Evolutionary conservation across 1,140 invertebrate species (phyloP), one percentile per base, ranked within the genome.

Genomic region (Stegodyphus mimosarum): DNA sequence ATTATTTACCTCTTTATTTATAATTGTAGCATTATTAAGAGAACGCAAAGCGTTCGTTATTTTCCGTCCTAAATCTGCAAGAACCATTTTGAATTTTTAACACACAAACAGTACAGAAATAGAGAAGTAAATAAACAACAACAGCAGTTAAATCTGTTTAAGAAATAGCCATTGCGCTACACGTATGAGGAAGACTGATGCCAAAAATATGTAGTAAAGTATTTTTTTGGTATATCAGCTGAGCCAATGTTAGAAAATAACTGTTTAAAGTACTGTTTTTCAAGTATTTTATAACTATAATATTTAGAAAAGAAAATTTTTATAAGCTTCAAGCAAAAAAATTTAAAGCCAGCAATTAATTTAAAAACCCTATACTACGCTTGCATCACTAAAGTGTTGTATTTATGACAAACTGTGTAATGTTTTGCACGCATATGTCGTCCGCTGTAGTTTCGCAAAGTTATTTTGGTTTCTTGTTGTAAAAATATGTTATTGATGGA

Each of bases 41-140:
- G 97, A 99, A 89, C 98, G 95, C 90, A 99, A 92, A 71, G 99
- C 99, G 89, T 96, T 96, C 88, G 98, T 99, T 91, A 99, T 99
- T 93, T 99, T 99, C 90, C 98, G 94, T 89, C 99, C 99, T 91
- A 99, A 94, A 93, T 99, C 98, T 89, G 98, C 99, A 93, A 99
- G 97, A 91, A 99, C 99, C 99, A 99, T 99, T 90, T 93, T 96
- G 76, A 77, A 55, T 48, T 15, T 67, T 66, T 74, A 49, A 52
- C 9, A 7, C 15, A 7, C n/a, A 67, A 7, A 9, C 7, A 67
- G 7, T 9, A 60, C 9, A 67, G 64, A 18, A 67, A 67, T 67
- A 67, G 7, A 15, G 11, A 67, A 17, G 9, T 67, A n/a, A 48
- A 72, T 53, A 50, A 74, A 17, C 6, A 55, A 13, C 0, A 74